Conservation (phyloP, 1,140 invertebrate genomes). For the Cotesia glomerata region DNA sequence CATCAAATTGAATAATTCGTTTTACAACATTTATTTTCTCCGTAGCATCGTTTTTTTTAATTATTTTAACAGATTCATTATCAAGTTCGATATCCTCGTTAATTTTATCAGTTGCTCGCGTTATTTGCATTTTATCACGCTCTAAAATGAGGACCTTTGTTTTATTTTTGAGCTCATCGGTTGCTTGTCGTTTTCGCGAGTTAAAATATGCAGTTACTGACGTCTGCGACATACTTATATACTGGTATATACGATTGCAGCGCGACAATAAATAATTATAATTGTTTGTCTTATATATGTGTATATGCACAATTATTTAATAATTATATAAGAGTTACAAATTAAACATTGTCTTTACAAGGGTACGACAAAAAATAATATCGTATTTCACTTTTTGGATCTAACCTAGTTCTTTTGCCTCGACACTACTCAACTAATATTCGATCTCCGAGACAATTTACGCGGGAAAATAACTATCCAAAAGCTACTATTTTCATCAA, state of each 20-base stretch:
- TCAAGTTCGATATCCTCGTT: slow-evolving; percentile 23
- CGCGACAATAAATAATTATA: slow-evolving; percentile 4
- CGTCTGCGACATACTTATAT: slow-evolving; percentile 70
- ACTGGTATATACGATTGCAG: slow-evolving; percentile 19
- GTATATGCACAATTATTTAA: too few species aligned
- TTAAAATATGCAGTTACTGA: slow-evolving; percentile 74
- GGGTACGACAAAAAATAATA: too few species aligned
- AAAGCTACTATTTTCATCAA: too few species aligned
- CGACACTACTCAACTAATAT: too few species aligned
- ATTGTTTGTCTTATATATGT: background rate
- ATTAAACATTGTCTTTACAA: too few species aligned
- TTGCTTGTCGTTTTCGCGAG: slow-evolving; percentile 71
- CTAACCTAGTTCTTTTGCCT: too few species aligned
- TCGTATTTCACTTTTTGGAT: too few species aligned
- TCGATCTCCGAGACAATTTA: too few species aligned
- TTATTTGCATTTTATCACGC: background rate
- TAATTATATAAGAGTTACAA: too few species aligned
- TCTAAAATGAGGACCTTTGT: slow-evolving; percentile 69
- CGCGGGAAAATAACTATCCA: too few species aligned
- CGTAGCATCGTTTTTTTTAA: background rate
- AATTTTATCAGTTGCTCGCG: background rate
- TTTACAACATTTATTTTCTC: slow-evolving; percentile 43
- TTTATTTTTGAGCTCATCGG: slow-evolving; percentile 68
- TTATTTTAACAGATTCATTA: background rate
- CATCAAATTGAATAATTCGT: slow-evolving; percentile 53